A percentile compares a stretch with the other conserved stretches of the same genome.
phyloP scores from a whole-genome alignment of 2,797 vertebrate species.

The Tiaroga cobitis region DNA sequence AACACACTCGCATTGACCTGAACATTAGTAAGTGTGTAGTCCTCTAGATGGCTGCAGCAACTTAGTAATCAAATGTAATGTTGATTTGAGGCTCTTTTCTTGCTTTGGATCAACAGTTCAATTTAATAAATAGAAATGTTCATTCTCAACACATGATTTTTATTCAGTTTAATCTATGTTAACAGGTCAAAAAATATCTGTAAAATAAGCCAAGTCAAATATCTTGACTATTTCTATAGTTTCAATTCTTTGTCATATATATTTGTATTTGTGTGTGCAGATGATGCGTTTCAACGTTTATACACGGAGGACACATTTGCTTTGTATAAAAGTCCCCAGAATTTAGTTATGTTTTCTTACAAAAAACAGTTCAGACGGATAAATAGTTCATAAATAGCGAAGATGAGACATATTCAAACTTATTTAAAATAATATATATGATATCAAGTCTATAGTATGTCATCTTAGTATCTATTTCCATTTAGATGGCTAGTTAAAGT shows the following conservation, averaged over 20 bases:
- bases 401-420: background rate
- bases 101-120: background rate
- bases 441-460: background rate
- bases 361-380: background rate
- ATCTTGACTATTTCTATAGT: background rate
- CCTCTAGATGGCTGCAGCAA: slow-evolving; percentile 40
- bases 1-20: no score
- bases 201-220: background rate
- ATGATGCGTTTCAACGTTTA: background rate
- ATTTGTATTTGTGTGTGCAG: background rate
- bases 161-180: background rate
- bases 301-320: background rate
- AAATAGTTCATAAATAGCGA: background rate
- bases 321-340: background rate
- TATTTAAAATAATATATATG: background rate
- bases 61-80: background rate
- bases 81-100: background rate
- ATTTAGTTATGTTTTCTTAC: background rate
- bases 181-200: background rate
- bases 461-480: background rate
- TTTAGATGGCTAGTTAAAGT: background rate
- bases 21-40: background rate
- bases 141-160: background rate
- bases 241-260: background rate
- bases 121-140: background rate